Evolutionary conservation across 2,113 vertebrate genomes (phyloP).

Genomic region (Hippolais icterina): DNA sequence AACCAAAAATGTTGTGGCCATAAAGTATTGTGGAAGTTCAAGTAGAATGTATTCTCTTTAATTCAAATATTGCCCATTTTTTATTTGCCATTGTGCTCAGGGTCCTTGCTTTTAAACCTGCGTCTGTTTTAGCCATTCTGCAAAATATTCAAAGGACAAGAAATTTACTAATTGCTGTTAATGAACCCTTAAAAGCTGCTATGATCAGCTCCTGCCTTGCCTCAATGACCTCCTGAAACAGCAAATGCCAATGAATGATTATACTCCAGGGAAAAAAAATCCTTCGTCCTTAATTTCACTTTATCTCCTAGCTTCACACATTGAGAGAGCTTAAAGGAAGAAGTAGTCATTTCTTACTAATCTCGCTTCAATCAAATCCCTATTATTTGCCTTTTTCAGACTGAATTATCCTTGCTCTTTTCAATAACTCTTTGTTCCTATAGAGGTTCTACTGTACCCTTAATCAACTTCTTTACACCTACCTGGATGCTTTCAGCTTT

Average conservation of each 20-base stretch:
- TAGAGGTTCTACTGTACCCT: not conserved
- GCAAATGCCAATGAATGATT: not conserved
- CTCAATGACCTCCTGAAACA: not conserved
- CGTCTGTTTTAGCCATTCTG: not conserved
- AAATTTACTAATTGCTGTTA: not conserved
- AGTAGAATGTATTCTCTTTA: not conserved
- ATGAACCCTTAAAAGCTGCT: not conserved
- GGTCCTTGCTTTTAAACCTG: not conserved
- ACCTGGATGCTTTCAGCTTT: not conserved
- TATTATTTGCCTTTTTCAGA: not conserved
- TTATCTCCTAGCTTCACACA: not conserved
- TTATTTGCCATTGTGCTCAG: not conserved
- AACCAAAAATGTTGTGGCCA: not conserved
- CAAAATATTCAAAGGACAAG: not conserved
- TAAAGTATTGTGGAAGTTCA: not conserved
- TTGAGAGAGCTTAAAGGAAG: not conserved
- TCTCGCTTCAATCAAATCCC: slow-evolving; percentile 4
- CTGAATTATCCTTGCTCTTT: not conserved
- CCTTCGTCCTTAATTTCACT: not conserved
- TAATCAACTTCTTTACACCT: not conserved
- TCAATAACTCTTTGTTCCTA: not conserved
- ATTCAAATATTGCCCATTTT: not conserved
- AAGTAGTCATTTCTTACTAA: not conserved
- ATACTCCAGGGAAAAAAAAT: not conserved
- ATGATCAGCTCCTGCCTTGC: not conserved